These are phyloP conservation scores for Gymnoscopelus braueri DNA, from an alignment of 2,797 vertebrate species.

Conservation along the genomic window DNA sequence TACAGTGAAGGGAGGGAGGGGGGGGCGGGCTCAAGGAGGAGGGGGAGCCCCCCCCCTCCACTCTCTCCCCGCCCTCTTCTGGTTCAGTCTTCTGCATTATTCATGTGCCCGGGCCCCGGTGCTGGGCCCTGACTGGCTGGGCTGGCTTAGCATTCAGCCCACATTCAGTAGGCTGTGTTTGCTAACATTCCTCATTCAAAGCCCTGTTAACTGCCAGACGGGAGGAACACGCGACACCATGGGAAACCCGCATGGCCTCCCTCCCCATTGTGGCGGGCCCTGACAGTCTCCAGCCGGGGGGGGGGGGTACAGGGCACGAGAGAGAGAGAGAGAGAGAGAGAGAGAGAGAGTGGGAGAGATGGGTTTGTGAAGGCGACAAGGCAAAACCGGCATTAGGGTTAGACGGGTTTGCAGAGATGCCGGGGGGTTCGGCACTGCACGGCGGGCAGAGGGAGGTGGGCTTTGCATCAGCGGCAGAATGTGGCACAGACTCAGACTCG, in stretches of 20 bases:
- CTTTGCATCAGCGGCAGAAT: too few species aligned
- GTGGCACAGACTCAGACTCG: too few species aligned
- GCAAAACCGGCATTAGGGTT: slow-evolving; percentile 53
- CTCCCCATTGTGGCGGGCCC: slow-evolving; percentile 85
- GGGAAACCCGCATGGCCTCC: slow-evolving; percentile 86
- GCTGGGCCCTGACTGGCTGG: slow-evolving; percentile 87
- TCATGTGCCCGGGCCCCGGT: slow-evolving; percentile 87
- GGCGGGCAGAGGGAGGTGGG: too few species aligned
- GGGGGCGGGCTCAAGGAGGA: slow-evolving; percentile 50
- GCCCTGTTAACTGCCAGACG: slow-evolving; percentile 94
- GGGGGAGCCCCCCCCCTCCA: slow-evolving; percentile 64
- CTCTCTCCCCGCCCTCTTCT: slow-evolving; percentile 42
- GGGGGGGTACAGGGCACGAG: slow-evolving; percentile 30
- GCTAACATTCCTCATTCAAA: slow-evolving; percentile 97
- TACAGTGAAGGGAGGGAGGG: slow-evolving; percentile 11
- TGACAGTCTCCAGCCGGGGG: slow-evolving; percentile 79
- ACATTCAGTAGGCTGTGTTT: slow-evolving; percentile 94
- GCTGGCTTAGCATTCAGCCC: slow-evolving; percentile 92
- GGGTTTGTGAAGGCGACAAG: slow-evolving; percentile 50
- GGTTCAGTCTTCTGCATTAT: slow-evolving; percentile 89
- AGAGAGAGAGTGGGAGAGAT: slow-evolving; percentile 37
- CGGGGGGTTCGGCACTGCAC: too few species aligned
- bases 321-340: slow-evolving; percentile 49
- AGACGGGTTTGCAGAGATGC: too few species aligned
- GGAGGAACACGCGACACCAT: slow-evolving; percentile 87